phyloP scores from a whole-genome alignment of 2,888 invertebrate genomes.

The Leptarthrus brevirostris region DNA sequence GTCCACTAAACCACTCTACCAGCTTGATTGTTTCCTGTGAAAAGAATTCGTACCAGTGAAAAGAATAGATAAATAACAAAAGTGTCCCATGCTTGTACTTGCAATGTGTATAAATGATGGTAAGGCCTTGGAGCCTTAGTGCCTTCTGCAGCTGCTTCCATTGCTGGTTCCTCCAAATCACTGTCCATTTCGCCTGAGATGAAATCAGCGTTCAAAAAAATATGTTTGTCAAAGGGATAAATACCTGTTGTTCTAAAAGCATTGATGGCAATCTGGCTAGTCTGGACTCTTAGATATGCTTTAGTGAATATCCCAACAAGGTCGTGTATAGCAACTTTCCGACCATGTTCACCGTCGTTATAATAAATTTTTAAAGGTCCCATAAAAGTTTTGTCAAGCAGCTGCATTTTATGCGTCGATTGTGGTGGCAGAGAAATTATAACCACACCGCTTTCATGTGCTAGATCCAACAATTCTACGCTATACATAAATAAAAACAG shows the following conservation, averaged over 20 bases:
- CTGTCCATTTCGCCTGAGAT: constrained; percentile 14
- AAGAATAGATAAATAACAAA: not conserved
- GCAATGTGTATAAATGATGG: not conserved
- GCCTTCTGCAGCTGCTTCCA: not conserved
- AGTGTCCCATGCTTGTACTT: not conserved
- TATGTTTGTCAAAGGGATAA: no score
- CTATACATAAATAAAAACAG: no score
- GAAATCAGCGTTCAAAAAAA: constrained; percentile 51
- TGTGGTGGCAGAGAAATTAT: constrained; percentile 53
- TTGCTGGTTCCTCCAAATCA: not conserved
- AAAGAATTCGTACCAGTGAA: not conserved
- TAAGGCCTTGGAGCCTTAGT: not conserved
- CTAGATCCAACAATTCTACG: constrained; percentile 54
- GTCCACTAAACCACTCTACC: not conserved
- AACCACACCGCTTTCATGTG: constrained; percentile 45
- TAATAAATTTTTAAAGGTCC: constrained; percentile 53
- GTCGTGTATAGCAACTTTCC: constrained; percentile 32
- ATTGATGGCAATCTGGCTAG: constrained; percentile 50
- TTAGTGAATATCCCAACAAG: not conserved
- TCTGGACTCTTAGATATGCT: constrained; percentile 43
- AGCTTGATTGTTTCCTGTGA: not conserved
- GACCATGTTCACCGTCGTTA: constrained; percentile 47
- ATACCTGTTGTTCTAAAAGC: constrained; percentile 51
- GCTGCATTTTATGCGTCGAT: constrained; percentile 48
- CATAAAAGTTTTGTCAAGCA: constrained; percentile 53